Conservation (phyloP, 2,888 invertebrate genomes). For the Tuberolachnus salignus region DNA sequence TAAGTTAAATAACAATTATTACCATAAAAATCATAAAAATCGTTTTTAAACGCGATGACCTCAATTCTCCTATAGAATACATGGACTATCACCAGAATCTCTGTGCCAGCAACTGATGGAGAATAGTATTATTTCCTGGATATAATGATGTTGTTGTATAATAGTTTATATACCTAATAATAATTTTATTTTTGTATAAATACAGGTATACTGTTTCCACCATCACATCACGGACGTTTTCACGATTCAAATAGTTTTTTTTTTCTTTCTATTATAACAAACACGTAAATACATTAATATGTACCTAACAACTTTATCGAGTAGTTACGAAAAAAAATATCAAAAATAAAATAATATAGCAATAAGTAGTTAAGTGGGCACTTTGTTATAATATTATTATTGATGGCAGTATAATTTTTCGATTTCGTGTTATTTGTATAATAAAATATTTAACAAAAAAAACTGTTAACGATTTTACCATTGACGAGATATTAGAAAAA, state of each 20-base stretch:
- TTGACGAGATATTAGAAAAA: background rate
- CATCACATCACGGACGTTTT: background rate
- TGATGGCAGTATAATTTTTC: no score
- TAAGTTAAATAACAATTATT: constrained; percentile 21
- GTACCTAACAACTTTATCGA: background rate
- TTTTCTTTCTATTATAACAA: background rate
- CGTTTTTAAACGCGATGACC: constrained; percentile 20
- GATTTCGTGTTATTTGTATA: no score
- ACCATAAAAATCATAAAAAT: constrained; percentile 27
- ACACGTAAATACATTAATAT: background rate
- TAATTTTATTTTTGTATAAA: background rate
- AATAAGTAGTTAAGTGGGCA: background rate
- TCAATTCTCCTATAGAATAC: constrained; percentile 15
- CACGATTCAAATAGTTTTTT: constrained; percentile 1
- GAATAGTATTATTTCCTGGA: constrained; percentile 31
- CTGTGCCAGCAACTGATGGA: constrained; percentile 7
- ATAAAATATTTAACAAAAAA: no score
- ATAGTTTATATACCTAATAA: background rate
- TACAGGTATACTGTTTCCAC: background rate
- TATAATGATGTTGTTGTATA: constrained; percentile 22
- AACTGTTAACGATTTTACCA: no score
- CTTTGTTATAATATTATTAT: background rate
- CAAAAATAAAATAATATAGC: background rate
- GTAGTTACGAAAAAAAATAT: background rate
- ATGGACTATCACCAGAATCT: constrained; percentile 24